These are phyloP conservation scores for Chydorus sphaericus DNA, from an alignment of 2,888 invertebrate species.

Conservation along the genomic window DNA sequence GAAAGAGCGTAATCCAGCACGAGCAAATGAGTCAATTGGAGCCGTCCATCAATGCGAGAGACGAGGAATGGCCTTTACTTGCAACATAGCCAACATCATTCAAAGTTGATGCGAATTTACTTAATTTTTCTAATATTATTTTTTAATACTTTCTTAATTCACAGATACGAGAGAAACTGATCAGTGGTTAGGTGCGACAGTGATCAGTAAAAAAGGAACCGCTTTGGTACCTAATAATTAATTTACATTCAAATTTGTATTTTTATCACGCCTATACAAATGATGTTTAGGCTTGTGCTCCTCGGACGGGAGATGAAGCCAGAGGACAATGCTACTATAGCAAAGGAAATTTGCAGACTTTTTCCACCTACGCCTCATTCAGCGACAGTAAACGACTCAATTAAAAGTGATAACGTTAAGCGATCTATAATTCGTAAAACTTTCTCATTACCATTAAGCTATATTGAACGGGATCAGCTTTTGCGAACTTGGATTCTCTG, in stretches of 20 bases:
- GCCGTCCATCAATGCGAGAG: not conserved
- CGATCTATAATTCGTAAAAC: too few relatives aligned
- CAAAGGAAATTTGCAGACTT: not conserved
- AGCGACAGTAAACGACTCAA: not conserved
- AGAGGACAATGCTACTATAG: not conserved
- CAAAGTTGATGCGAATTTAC: not conserved
- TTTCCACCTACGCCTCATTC: not conserved
- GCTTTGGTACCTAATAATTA: not conserved
- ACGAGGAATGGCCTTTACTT: not conserved
- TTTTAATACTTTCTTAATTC: not conserved
- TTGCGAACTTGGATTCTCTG: not conserved
- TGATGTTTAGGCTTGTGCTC: not conserved
- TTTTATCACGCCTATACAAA: not conserved
- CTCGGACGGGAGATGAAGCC: not conserved
- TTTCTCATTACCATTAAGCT: not conserved
- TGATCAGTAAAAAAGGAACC: not conserved
- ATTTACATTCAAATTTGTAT: not conserved
- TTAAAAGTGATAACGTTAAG: too few relatives aligned
- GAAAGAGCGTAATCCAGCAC: not conserved
- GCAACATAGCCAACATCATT: not conserved
- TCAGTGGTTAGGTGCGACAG: not conserved
- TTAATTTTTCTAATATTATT: not conserved
- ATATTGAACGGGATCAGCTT: not conserved
- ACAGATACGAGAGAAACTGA: not conserved
- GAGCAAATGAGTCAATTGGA: not conserved